Evolutionary conservation across 2,113 vertebrate genomes (phyloP).

Genomic region (Parus major): DNA sequence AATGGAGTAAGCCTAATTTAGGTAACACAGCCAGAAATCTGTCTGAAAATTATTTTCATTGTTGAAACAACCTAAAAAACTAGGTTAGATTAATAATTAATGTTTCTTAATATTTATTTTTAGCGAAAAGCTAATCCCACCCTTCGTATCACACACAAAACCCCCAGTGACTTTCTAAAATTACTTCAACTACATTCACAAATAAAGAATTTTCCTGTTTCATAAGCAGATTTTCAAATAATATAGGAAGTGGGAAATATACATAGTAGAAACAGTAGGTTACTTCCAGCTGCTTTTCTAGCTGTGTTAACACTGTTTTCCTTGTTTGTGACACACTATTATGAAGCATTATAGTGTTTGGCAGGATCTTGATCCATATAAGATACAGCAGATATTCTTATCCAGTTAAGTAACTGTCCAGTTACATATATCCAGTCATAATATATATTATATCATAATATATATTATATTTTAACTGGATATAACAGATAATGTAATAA

Average conservation of each 20-base stretch:
- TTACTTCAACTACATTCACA: not conserved
- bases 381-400: not conserved
- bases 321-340: not conserved
- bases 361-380: not conserved
- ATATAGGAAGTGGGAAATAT: not conserved
- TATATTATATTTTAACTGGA: too few relatives aligned
- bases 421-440: too few relatives aligned
- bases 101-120: not conserved
- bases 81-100: not conserved
- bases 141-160: not conserved
- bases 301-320: not conserved
- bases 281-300: not conserved
- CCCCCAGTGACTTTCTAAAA: not conserved
- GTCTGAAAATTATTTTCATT: not conserved
- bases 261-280: not conserved
- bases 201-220: not conserved
- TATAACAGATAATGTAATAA: too few relatives aligned
- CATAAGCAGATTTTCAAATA: not conserved
- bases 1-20: not conserved
- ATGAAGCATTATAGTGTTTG: not conserved
- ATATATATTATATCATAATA: too few relatives aligned
- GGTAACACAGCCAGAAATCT: not conserved
- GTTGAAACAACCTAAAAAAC: not conserved
- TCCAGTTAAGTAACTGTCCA: not conserved
- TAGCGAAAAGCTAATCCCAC: not conserved